A percentile compares a stretch with the other conserved stretches of the same genome.
Conservation (phyloP, 2,797 vertebrate genomes). For the Babyrousa celebensis region DNA sequence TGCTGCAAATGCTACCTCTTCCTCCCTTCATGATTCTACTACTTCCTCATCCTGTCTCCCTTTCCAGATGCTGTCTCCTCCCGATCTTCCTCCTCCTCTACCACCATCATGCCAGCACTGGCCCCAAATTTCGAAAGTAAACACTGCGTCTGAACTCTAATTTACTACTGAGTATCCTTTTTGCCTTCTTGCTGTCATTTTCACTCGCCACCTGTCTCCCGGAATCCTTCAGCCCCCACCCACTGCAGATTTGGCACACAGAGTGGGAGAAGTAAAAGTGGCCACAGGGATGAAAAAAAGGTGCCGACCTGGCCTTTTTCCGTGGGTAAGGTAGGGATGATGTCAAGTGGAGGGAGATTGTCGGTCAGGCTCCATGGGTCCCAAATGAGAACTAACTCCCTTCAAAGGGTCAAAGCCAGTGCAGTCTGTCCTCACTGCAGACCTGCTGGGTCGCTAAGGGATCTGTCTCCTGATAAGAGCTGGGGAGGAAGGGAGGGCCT, state of each 20-base stretch:
- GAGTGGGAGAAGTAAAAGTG: constrained; percentile 1
- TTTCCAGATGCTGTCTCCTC: constrained; percentile 89
- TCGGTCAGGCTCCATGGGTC: constrained; percentile 6
- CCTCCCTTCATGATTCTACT: constrained; percentile 95
- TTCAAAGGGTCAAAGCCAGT: constrained; percentile 62
- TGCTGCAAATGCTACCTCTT: constrained; percentile 94
- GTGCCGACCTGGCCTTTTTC: neutral
- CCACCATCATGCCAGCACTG: constrained; percentile 89
- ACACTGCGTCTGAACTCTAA: neutral
- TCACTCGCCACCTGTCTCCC: neutral
- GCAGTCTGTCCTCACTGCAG: constrained; percentile 55
- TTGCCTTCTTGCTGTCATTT: neutral
- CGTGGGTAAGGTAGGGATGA: neutral
- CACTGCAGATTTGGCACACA: neutral
- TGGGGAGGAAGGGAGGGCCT: neutral
- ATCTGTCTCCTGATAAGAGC: constrained; percentile 34
- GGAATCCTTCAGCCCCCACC: neutral
- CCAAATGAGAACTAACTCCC: constrained; percentile 16
- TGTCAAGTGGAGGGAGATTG: neutral
- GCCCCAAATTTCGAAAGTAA: constrained; percentile 92
- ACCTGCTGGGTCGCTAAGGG: constrained; percentile 38
- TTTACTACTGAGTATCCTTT: constrained; percentile 20
- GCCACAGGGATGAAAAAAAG: neutral
- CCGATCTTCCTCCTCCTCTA: constrained; percentile 31
- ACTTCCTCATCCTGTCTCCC: constrained; percentile 94